phyloP scores from a whole-genome alignment of 2,888 invertebrate genomes.

The Agrotis clavis region DNA sequence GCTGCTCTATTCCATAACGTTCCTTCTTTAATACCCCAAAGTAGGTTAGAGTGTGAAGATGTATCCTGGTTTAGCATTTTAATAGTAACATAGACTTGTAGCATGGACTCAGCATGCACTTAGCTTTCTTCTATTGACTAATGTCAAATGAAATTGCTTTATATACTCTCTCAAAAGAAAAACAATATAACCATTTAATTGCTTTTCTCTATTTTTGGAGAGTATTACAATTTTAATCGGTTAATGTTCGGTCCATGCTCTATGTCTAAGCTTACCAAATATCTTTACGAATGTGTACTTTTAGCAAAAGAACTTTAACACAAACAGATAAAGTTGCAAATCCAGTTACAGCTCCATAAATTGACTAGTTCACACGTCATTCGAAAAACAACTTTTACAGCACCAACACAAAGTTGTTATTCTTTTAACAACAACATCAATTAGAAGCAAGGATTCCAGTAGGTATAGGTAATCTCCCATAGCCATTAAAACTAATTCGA shows the following conservation, averaged over 20 bases:
- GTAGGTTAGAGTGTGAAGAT: neutral
- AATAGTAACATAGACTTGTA: neutral
- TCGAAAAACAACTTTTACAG: neutral
- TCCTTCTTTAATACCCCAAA: neutral
- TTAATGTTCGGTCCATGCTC: too few species aligned
- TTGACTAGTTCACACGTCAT: neutral
- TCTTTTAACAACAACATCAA: neutral
- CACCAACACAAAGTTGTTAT: neutral
- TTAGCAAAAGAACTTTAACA: neutral
- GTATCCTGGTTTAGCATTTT: neutral
- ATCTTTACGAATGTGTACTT: neutral
- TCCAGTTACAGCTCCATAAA: neutral
- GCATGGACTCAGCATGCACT: too few species aligned
- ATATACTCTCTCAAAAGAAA: too few species aligned
- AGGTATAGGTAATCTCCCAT: neutral
- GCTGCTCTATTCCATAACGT: neutral
- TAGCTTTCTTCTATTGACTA: too few species aligned
- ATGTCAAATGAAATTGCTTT: too few species aligned
- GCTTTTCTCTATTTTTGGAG: too few species aligned
- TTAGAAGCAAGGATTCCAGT: neutral
- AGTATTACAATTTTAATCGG: too few species aligned
- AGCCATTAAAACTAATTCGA: constrained; percentile 28
- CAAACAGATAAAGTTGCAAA: neutral
- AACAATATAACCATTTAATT: too few species aligned
- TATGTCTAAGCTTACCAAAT: neutral